A percentile compares a stretch with the other conserved stretches of the same genome.
phyloP scores from a whole-genome alignment of 2,113 vertebrate genomes.

The Cynopterus brachyotis region DNA sequence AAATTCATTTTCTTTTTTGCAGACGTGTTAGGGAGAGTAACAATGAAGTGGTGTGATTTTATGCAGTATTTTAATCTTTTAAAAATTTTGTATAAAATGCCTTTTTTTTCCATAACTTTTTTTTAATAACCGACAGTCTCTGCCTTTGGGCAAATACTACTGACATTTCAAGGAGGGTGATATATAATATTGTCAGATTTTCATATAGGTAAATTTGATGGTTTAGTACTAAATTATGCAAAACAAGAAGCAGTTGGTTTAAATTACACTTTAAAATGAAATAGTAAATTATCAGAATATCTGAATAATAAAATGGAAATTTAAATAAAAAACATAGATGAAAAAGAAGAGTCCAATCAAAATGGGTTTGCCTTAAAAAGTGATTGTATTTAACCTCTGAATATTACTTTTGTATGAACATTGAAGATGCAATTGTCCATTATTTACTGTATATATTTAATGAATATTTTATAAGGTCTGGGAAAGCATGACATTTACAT shows the following conservation, averaged over 20 bases:
- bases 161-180: slow-evolving; percentile 17
- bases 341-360: slow-evolving; percentile 3
- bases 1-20: neutral
- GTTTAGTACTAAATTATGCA: slow-evolving; percentile 61
- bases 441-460: slow-evolving; percentile 43
- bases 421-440: slow-evolving; percentile 19
- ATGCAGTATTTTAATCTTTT: neutral
- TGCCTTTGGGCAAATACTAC: slow-evolving; percentile 45
- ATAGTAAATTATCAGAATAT: slow-evolving; percentile 47
- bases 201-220: slow-evolving; percentile 48
- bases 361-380: neutral
- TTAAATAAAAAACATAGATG: slow-evolving; percentile 52
- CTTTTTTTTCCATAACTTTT: neutral
- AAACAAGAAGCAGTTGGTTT: slow-evolving; percentile 51
- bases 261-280: slow-evolving; percentile 61
- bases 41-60: neutral
- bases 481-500: neutral
- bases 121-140: slow-evolving; percentile 12
- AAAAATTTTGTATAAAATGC: neutral
- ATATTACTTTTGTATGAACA: neutral
- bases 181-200: slow-evolving; percentile 46
- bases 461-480: slow-evolving; percentile 54
- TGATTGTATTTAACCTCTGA: slow-evolving; percentile 43
- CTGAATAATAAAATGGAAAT: slow-evolving; percentile 50
- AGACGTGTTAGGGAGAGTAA: neutral